A percentile compares a stretch with the other conserved stretches of the same genome.
These are phyloP conservation scores for Lasioglossum pauxillum DNA, from an alignment of 2,888 invertebrate species.

Conservation along the genomic window DNA sequence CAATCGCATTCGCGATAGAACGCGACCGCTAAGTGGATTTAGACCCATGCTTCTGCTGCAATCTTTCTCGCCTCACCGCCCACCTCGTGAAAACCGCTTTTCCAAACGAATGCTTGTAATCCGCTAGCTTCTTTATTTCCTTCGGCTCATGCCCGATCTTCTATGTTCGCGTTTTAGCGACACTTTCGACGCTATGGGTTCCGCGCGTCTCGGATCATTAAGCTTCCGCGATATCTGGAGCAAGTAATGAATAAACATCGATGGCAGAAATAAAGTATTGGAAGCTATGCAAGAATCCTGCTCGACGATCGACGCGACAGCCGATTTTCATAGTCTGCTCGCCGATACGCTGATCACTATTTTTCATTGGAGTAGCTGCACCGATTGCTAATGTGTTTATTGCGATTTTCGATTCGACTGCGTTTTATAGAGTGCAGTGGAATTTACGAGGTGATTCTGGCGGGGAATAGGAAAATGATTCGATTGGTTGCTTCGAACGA, in stretches of 20 bases:
- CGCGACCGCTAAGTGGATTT: conserved; percentile 72
- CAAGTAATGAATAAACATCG: conserved; percentile 35
- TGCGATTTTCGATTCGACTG: not conserved
- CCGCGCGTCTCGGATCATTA: conserved; percentile 32
- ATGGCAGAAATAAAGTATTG: not conserved
- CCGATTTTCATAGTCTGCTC: not conserved
- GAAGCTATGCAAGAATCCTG: conserved; percentile 4
- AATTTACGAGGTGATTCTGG: not conserved
- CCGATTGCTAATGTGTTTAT: not conserved
- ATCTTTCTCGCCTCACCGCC: conserved; percentile 42
- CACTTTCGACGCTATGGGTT: not conserved
- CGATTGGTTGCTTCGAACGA: not conserved
- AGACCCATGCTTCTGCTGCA: conserved; percentile 57
- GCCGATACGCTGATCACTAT: not conserved
- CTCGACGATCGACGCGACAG: not conserved
- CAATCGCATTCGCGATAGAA: conserved; percentile 51
- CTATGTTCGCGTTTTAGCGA: not conserved
- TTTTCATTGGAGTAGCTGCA: not conserved
- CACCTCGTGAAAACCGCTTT: not conserved
- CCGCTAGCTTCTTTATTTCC: not conserved
- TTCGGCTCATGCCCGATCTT: not conserved
- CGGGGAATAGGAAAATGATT: not conserved
- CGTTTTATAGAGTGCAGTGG: not conserved
- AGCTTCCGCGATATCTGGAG: conserved; percentile 12
- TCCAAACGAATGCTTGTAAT: not conserved